Conservation (phyloP, 2,113 vertebrate genomes). For the Gymnobelideus leadbeateri region DNA sequence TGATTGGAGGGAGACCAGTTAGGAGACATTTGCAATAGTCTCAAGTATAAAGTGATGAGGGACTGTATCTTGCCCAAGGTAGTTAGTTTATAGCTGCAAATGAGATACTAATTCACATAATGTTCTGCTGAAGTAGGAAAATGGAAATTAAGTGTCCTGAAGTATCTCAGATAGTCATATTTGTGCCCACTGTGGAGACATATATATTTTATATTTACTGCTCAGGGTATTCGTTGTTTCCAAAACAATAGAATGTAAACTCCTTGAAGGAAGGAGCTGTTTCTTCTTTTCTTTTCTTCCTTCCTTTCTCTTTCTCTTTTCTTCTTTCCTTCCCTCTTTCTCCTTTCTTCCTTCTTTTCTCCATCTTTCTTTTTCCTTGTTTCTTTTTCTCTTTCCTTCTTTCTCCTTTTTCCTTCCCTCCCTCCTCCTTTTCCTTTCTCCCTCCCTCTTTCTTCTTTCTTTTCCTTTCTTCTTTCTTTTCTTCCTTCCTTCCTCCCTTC, state of each 20-base stretch:
- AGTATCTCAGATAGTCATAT: slow-evolving; percentile 63
- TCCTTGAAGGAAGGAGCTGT: not conserved
- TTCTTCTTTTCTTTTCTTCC: not conserved
- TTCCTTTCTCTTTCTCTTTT: no score
- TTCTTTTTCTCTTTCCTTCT: not conserved
- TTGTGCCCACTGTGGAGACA: slow-evolving; percentile 54
- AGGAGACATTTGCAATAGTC: slow-evolving; percentile 33
- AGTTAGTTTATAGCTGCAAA: slow-evolving; percentile 27
- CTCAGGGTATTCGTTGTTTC: not conserved
- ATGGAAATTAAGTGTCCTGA: slow-evolving; percentile 59
- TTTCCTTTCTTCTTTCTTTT: no score
- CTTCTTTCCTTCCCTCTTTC: no score
- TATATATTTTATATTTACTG: not conserved
- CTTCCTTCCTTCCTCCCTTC: no score
- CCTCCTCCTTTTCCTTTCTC: no score
- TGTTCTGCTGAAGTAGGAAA: slow-evolving; percentile 62
- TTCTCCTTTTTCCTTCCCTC: no score
- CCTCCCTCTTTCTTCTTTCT: no score
- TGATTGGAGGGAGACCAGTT: slow-evolving; percentile 28
- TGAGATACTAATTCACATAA: slow-evolving; percentile 55
- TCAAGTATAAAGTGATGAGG: slow-evolving; percentile 22
- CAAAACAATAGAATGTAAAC: not conserved
- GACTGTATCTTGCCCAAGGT: slow-evolving; percentile 32
- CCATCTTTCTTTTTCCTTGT: not conserved
- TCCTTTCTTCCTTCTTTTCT: not conserved